Evolutionary conservation across 2,113 vertebrate genomes (phyloP), one percentile per base, ranked within the genome.

Genomic region (Xiphophorus maculatus): DNA sequence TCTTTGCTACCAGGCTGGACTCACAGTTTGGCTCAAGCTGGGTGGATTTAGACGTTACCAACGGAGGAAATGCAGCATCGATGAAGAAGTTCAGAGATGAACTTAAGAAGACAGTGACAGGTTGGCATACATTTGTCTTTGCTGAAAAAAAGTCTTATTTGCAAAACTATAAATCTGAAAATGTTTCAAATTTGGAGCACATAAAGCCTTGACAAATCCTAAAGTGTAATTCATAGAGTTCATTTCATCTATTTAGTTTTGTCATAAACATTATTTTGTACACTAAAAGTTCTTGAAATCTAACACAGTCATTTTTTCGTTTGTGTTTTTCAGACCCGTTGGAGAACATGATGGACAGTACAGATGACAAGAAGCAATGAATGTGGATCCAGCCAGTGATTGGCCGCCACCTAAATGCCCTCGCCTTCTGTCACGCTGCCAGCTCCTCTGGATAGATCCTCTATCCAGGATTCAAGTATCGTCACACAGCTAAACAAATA

Each of bases 11-110:
- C 17, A 71, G 33, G 44, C 33, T 32, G 27, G 63, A 71, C n/a
- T 62, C 62, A 40, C 44, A 71, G 32, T 65, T 77, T 71, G 44
- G 62, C 29, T 54, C 35, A 3, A 60, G 30, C 32, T 71, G 48
- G 32, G 51, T 71, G 30, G 69, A 71, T 60, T 13, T 70, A 25
- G 51, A 60, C 1, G 30, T 35, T 13, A 33, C 22, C 9, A 35
- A 58, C 15, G 69, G 22, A 28, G 66, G 25, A 44, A 58, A 14
- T 35, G 22, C 4, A n/a, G 1, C 25, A 60, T 25, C 30, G 17
- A 1, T 14, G 22, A 70, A 32, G 11, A 60, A 33, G 22, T 7
- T 15, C 4, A 27, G 51, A 70, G 32, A 70, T 11, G 12, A 70
- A 8, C 11, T 70, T 19, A 70, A 60, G 51, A 70, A n/a, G 29